Percentiles rank a stretch among this genome's conserved stretches.
Conservation (phyloP, 1,140 invertebrate species). For the Drosophila tropicalis region DNA sequence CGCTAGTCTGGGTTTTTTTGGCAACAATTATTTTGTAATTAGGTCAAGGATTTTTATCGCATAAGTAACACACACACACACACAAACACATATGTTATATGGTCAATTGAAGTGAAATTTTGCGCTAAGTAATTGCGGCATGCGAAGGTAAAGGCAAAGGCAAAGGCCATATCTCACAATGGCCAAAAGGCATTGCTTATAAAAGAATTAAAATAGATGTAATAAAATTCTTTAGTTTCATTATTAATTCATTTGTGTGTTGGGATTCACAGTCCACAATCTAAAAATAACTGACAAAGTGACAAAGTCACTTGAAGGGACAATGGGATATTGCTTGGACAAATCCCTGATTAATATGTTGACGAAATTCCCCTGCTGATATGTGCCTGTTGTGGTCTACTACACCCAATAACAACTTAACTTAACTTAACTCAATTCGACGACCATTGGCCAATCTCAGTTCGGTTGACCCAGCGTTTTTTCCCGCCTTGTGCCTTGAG, state of each 20-base stretch:
- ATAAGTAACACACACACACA: constrained; percentile 33
- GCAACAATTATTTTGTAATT: constrained; percentile 80
- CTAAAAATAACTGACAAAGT: constrained; percentile 8
- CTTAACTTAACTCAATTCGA: constrained; percentile 21
- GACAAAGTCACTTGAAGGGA: constrained; percentile 3
- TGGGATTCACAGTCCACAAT: neutral
- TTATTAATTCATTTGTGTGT: neutral
- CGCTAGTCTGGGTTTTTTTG: constrained; percentile 52
- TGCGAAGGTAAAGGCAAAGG: constrained; percentile 53
- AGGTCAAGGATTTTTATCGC: constrained; percentile 77
- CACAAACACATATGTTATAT: too few relatives aligned
- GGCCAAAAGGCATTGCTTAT: neutral
- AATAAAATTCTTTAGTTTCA: neutral
- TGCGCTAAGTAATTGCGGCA: constrained; percentile 69
- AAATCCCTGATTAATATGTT: constrained; percentile 13
- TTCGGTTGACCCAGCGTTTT: constrained; percentile 66
- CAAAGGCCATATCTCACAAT: constrained; percentile 35
- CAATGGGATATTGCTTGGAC: neutral
- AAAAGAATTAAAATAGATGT: neutral
- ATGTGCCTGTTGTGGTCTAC: constrained; percentile 25
- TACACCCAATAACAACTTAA: constrained; percentile 4
- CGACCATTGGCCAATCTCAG: constrained; percentile 63
- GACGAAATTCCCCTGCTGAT: constrained; percentile 42
- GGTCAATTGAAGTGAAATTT: neutral
- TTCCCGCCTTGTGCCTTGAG: constrained; percentile 26